phyloP scores from a whole-genome alignment of 2,797 vertebrate species.

The Acropternis orthonyx region DNA sequence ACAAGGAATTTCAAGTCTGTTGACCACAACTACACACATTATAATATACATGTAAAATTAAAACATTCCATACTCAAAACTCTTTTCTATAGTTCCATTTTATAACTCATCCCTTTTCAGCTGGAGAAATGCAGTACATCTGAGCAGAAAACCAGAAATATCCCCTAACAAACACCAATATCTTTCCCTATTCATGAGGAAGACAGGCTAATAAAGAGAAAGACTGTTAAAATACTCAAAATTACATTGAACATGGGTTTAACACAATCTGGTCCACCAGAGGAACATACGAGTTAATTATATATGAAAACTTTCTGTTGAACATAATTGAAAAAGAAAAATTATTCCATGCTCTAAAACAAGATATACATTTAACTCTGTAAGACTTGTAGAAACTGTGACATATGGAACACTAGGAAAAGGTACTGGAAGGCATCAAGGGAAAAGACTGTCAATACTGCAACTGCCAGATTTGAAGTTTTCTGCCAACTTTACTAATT shows the following conservation, averaged over 20 bases:
- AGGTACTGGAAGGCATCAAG: background rate
- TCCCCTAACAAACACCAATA: background rate
- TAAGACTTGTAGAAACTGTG: background rate
- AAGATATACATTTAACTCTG: background rate
- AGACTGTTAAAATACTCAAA: background rate
- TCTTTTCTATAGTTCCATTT: background rate
- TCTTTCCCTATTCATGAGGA: background rate
- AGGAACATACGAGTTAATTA: background rate
- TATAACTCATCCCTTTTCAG: background rate
- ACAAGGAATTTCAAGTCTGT: background rate
- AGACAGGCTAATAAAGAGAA: background rate
- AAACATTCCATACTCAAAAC: background rate
- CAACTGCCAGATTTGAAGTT: background rate
- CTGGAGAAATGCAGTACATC: background rate
- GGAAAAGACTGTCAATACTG: background rate
- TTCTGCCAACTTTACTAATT: background rate
- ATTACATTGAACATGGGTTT: background rate
- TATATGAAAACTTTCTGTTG: background rate
- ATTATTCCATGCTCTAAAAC: background rate
- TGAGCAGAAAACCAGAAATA: background rate
- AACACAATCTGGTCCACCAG: background rate
- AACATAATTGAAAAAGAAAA: background rate
- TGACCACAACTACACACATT: background rate
- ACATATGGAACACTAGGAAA: background rate
- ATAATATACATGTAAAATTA: background rate